These are phyloP conservation scores for Naso thynnoides DNA, from an alignment of 2,797 vertebrate genomes.

Conservation along the genomic window DNA sequence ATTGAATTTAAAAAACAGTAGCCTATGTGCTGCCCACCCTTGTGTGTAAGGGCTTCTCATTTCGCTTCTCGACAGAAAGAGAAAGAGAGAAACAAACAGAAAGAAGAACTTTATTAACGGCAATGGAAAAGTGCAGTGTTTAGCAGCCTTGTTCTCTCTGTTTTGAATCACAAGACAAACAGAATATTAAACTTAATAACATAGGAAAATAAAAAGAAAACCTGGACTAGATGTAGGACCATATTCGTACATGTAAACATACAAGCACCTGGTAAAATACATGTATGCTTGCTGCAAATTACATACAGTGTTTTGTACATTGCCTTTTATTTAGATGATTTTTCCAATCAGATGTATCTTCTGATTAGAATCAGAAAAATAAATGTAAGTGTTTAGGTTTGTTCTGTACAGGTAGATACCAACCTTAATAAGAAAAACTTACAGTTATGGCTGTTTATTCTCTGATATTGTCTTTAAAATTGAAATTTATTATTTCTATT, in stretches of 20 bases:
- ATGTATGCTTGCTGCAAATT: too few relatives aligned
- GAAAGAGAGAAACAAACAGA: not conserved
- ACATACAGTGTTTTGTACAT: not conserved
- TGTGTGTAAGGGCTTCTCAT: not conserved
- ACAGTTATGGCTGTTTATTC: not conserved
- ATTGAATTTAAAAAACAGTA: not conserved
- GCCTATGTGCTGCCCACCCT: not conserved
- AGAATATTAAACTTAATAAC: too few relatives aligned
- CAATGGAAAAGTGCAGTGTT: not conserved
- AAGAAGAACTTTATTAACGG: not conserved
- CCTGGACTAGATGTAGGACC: too few relatives aligned
- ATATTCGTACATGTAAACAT: too few relatives aligned
- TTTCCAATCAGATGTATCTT: too few relatives aligned
- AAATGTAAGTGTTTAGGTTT: too few relatives aligned
- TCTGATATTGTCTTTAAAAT: not conserved
- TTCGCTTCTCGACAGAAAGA: fast-evolving
- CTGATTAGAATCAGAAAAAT: too few relatives aligned
- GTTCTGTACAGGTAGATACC: not conserved
- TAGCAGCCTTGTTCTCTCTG: not conserved
- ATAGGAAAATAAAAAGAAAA: too few relatives aligned
- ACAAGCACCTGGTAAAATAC: too few relatives aligned
- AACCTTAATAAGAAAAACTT: not conserved
- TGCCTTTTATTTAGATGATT: not conserved
- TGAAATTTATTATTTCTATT: not conserved
- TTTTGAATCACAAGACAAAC: too few relatives aligned